Evolutionary conservation across 2,113 vertebrate species (phyloP).

Genomic region (Paratilapia polleni): DNA sequence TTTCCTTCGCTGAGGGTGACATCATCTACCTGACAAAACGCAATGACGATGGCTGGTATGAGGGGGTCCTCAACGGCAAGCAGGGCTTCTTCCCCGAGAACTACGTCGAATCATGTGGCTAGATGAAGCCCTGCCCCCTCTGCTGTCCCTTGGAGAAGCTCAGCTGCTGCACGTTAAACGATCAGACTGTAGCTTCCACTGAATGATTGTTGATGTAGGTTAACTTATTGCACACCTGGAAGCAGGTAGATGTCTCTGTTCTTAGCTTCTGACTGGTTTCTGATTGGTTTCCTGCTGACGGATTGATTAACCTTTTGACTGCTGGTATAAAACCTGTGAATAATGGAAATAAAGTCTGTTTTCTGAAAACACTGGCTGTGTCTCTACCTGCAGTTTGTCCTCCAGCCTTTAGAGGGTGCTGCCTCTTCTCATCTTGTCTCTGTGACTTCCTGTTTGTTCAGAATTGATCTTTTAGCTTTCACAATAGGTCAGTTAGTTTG

Average conservation of each 20-base stretch:
- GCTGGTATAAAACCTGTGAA: neutral
- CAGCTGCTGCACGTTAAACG: neutral
- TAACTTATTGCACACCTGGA: neutral
- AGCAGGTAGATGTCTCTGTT: neutral
- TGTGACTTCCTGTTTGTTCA: neutral
- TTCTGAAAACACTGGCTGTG: neutral
- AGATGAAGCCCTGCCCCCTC: constrained; percentile 11
- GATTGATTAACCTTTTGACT: neutral
- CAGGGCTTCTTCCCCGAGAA: constrained; percentile 92
- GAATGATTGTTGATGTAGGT: neutral
- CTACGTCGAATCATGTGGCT: constrained; percentile 87
- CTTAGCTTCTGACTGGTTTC: neutral
- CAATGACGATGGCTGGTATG: constrained; percentile 91
- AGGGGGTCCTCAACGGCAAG: constrained; percentile 88
- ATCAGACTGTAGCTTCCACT: neutral
- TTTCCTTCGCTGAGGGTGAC: constrained; percentile 89
- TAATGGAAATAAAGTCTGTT: neutral
- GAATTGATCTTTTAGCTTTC: neutral
- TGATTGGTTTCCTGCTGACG: neutral
- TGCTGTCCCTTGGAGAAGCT: neutral
- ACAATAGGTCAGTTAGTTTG: neutral
- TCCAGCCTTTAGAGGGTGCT: neutral
- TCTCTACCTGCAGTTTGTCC: neutral
- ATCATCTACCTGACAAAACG: constrained; percentile 91
- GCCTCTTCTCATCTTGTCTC: neutral